Evolutionary conservation across 2,113 vertebrate species (phyloP).

Genomic region (Equus przewalskii): DNA sequence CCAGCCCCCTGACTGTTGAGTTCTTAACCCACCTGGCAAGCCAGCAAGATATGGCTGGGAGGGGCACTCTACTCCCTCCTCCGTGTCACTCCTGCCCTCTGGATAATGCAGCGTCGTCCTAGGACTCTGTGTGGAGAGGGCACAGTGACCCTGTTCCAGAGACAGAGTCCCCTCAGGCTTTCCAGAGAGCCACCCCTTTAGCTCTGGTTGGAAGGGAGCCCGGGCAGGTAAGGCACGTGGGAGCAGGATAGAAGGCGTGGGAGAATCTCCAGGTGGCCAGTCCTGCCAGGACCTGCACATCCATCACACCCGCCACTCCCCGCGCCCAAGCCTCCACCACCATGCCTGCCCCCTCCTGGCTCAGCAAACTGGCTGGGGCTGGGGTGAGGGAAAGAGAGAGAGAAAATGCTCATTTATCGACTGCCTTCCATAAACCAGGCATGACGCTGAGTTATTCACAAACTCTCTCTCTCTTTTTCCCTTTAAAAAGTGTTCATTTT

Average conservation of each 20-base stretch:
- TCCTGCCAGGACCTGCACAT: not conserved
- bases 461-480: not conserved
- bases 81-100: not conserved
- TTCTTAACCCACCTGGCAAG: not conserved
- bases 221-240: not conserved
- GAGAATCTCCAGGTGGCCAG: not conserved
- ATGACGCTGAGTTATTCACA: not conserved
- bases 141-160: slow-evolving; percentile 5
- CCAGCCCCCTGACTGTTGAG: not conserved
- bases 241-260: not conserved
- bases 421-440: not conserved
- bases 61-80: not conserved
- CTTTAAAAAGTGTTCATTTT: not conserved
- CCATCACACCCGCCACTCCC: not conserved
- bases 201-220: slow-evolving; percentile 62
- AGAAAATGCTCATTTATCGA: not conserved
- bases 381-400: not conserved
- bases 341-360: not conserved
- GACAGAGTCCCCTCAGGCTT: not conserved
- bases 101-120: not conserved
- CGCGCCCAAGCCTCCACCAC: no score
- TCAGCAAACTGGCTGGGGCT: not conserved
- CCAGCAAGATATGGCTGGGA: not conserved
- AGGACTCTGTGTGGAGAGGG: slow-evolving; percentile 28
- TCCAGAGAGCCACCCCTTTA: not conserved